phyloP scores from a whole-genome alignment of 2,888 invertebrate genomes.

The Drymonia ruficornis region DNA sequence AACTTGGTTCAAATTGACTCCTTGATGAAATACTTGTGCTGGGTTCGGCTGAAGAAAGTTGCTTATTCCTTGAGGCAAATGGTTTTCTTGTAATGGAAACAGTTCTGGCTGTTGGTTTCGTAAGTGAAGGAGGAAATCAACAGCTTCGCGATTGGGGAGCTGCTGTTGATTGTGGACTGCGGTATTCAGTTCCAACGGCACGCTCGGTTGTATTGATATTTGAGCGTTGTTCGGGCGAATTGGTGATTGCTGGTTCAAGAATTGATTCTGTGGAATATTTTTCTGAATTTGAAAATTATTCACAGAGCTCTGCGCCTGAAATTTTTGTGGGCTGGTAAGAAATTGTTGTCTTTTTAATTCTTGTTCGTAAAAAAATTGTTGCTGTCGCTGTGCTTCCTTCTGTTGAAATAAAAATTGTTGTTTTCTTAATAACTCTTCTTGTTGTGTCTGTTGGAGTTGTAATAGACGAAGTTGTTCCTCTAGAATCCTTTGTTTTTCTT shows the following conservation, averaged over 20 bases:
- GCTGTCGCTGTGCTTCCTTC: constrained; percentile 72
- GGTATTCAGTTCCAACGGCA: constrained; percentile 60
- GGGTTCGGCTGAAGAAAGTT: constrained; percentile 69
- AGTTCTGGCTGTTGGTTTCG: constrained; percentile 74
- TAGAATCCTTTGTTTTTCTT: constrained; percentile 87
- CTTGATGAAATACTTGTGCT: constrained; percentile 61
- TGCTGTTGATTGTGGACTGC: constrained; percentile 80
- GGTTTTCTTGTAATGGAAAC: constrained; percentile 78
- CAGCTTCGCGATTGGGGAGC: constrained; percentile 84
- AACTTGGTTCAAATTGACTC: constrained; percentile 62
- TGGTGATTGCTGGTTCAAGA: constrained; percentile 53
- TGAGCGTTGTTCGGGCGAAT: constrained; percentile 58
- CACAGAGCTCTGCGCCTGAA: constrained; percentile 59
- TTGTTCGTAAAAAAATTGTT: constrained; percentile 54
- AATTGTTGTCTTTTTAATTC: constrained; percentile 58
- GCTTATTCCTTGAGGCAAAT: constrained; percentile 74
- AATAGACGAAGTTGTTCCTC: constrained; percentile 89
- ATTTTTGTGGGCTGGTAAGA: constrained; percentile 59
- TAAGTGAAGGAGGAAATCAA: constrained; percentile 79
- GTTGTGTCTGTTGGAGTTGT: constrained; percentile 88
- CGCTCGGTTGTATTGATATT: constrained; percentile 82
- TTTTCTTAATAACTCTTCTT: constrained; percentile 87
- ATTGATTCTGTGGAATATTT: constrained; percentile 57
- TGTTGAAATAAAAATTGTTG: constrained; percentile 85
- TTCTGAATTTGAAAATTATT: constrained; percentile 68